Percentiles rank a stretch among this genome's conserved stretches.
Conservation (phyloP, 2,113 vertebrate species). For the Vidua chalybeata region DNA sequence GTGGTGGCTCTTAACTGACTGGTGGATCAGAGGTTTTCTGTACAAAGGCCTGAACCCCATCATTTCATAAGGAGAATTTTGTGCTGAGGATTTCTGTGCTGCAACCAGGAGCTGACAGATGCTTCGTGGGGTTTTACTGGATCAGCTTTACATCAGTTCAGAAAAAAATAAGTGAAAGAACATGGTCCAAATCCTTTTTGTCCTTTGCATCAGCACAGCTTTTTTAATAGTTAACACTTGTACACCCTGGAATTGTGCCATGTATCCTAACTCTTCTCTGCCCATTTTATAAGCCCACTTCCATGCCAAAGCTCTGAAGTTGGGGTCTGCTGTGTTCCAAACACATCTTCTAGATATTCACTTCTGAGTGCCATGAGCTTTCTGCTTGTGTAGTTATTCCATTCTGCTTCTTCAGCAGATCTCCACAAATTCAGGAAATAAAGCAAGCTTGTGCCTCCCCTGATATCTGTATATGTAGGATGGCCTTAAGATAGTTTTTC, state of each 20-base stretch:
- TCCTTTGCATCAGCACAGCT: not conserved
- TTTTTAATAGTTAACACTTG: constrained; percentile 41
- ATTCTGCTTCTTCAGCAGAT: constrained; percentile 21
- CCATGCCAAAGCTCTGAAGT: not conserved
- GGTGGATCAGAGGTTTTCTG: not conserved
- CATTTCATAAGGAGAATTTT: not conserved
- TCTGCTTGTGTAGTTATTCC: not conserved
- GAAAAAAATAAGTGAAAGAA: constrained; percentile 11
- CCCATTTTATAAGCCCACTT: not conserved
- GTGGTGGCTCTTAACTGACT: not conserved
- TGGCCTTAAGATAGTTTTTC: not conserved
- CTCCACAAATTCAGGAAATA: not conserved
- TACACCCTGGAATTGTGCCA: not conserved
- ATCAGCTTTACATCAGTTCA: not conserved
- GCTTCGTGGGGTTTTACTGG: constrained; percentile 1
- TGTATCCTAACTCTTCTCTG: not conserved
- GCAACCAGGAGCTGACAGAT: not conserved
- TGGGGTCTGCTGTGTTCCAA: not conserved
- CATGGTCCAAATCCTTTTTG: not conserved
- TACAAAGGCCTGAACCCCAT: not conserved
- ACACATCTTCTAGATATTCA: not conserved
- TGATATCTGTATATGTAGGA: not conserved
- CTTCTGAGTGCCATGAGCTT: not conserved
- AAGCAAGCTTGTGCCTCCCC: not conserved
- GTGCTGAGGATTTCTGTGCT: not conserved